Base-by-base conservation (phyloP, 2,888 invertebrate species). In the Diarsia dahlii region DNA sequence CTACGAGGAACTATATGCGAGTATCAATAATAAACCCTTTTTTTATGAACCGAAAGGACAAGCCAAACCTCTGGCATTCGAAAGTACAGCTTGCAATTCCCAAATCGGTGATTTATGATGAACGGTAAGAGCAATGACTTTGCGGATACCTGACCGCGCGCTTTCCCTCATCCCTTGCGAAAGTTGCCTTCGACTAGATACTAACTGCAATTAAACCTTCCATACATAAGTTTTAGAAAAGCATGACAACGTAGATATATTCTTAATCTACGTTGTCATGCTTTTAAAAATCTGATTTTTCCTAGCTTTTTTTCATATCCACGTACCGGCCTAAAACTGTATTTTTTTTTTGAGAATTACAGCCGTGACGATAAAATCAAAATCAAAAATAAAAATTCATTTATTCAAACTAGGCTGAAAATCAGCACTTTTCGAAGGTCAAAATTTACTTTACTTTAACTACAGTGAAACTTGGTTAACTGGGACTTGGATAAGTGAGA, bases 101-200 rank as follows among this genome's bases (percentile, higher is more conserved):
- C 28, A 23, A 15, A 12, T 6, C 46, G 13, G 20, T 52, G 15
- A 12, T n/a, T n/a, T 15, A 20, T 15, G 12, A 3, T 18, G 45
- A 28, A 1, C 50, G 20, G 12, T 12, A 18, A 20, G 18, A 45
- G 28, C 65, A 8, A 34, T 56, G 6, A 20, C 15, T 34, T 64
- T 9, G 34, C 65, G 45, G 60, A 46, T 46, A 66, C 34, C 23
- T 15, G 66, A 52, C 52, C 52, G 23, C n/a, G n/a, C n/a, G n/a
- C 60, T 76, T 76, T 76, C 76, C 34, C 60, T 34, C 3, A 15
- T 20, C 28, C 15, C 23, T 28, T 56, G 13, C 15, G 28, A 50
- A 39, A 50, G 28, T 18, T 28, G 15, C n/a, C 45, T 46, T 60
- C 20, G 15, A 46, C 23, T 2, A 15, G 18, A 23, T 58, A 23